These are phyloP conservation scores for Neosilurus hyrtlii DNA, from an alignment of 2,797 vertebrate species.

Conservation along the genomic window DNA sequence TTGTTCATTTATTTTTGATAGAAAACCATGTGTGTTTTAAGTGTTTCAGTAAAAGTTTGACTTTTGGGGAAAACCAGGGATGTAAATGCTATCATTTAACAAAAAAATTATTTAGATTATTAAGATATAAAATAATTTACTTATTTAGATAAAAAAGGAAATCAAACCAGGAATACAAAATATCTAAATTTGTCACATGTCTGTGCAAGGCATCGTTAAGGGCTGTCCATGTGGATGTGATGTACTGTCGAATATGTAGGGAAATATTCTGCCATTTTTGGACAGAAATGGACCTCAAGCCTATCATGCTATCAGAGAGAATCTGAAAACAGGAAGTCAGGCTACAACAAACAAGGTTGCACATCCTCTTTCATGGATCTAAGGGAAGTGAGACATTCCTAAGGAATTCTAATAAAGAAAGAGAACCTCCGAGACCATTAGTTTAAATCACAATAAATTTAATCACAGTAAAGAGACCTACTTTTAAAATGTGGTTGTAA, in stretches of 20 bases:
- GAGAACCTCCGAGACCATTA: conserved; percentile 37
- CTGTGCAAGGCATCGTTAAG: neutral
- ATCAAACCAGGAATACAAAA: neutral
- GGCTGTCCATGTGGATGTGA: neutral
- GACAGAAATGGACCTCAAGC: conserved; percentile 49
- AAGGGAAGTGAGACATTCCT: conserved; percentile 77
- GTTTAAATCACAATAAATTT: neutral
- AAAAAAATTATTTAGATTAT: no score
- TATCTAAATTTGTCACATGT: neutral
- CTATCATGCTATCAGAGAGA: conserved; percentile 65
- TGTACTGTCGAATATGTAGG: neutral
- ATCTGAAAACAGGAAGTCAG: conserved; percentile 79
- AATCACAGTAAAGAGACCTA: neutral
- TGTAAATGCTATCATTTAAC: no score
- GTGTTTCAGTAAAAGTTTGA: no score
- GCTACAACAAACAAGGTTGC: conserved; percentile 76
- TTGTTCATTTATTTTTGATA: no score
- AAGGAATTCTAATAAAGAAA: conserved; percentile 71
- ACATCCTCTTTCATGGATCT: conserved; percentile 70
- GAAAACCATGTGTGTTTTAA: no score
- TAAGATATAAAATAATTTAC: no score
- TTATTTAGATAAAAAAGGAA: neutral
- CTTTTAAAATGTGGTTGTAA: neutral
- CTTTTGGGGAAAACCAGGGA: no score
- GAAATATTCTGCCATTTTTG: conserved; percentile 8